Evolutionary conservation across 2,888 invertebrate genomes (phyloP).

Genomic region (Apotomis turbidana): DNA sequence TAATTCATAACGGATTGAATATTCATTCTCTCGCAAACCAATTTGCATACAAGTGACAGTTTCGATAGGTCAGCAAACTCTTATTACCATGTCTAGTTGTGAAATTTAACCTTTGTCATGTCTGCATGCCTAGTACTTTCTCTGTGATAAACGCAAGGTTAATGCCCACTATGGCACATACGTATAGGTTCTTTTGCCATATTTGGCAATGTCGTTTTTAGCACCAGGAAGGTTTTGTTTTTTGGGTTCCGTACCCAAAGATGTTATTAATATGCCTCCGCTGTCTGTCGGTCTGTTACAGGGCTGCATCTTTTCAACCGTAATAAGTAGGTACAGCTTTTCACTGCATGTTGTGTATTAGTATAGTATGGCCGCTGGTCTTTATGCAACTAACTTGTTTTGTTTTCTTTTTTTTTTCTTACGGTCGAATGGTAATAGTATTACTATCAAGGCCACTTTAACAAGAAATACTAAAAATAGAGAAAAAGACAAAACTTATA

Average conservation of each 20-base stretch:
- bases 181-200: slow-evolving; percentile 21
- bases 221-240: slow-evolving; percentile 22
- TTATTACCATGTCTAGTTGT: slow-evolving; percentile 23
- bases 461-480: too few relatives aligned
- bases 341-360: too few relatives aligned
- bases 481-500: too few relatives aligned
- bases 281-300: too few relatives aligned
- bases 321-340: too few relatives aligned
- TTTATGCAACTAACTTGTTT: too few relatives aligned
- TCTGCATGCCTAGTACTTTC: slow-evolving; percentile 48
- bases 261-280: too few relatives aligned
- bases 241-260: neutral
- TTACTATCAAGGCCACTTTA: too few relatives aligned
- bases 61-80: slow-evolving; percentile 8
- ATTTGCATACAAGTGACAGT: slow-evolving; percentile 21
- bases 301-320: too few relatives aligned
- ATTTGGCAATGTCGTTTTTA: slow-evolving; percentile 28
- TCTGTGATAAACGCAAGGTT: slow-evolving; percentile 50
- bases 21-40: slow-evolving; percentile 20
- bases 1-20: slow-evolving; percentile 12
- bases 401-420: neutral
- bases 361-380: too few relatives aligned
- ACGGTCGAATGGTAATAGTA: too few relatives aligned
- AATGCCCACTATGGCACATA: slow-evolving; percentile 46
- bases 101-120: slow-evolving; percentile 37